phyloP scores from a whole-genome alignment of 2,797 vertebrate species.

The Melanotaenia pygmaea region DNA sequence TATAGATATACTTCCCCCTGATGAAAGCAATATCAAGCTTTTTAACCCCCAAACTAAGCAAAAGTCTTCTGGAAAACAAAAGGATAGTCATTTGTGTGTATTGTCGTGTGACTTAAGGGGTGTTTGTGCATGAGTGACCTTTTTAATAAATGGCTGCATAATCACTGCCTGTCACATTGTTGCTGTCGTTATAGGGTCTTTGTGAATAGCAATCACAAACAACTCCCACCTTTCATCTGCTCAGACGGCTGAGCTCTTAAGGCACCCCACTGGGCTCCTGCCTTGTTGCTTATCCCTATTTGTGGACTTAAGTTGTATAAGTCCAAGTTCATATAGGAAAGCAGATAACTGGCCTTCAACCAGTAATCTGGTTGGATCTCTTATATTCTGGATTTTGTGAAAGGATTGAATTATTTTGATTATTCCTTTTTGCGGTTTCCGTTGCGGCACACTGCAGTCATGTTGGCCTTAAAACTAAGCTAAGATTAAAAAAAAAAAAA shows the following conservation, averaged over 20 bases:
- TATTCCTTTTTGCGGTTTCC: background rate
- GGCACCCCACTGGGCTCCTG: conserved; percentile 62
- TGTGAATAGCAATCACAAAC: conserved; percentile 64
- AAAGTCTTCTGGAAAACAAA: conserved; percentile 30
- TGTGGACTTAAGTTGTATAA: conserved; percentile 70
- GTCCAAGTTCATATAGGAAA: conserved; percentile 67
- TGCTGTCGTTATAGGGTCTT: conserved; percentile 51
- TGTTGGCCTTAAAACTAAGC: too few species aligned
- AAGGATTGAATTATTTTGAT: conserved; percentile 36
- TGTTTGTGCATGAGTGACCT: conserved; percentile 33
- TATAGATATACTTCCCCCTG: conserved; percentile 4
- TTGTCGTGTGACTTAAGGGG: conserved; percentile 18
- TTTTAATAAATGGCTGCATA: conserved; percentile 54
- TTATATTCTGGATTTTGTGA: conserved; percentile 49
- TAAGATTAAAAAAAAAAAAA: too few species aligned
- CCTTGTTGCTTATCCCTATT: conserved; percentile 58
- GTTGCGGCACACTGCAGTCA: too few species aligned
- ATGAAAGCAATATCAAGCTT: background rate
- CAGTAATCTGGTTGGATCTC: background rate
- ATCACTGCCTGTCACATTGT: conserved; percentile 60
- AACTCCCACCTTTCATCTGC: conserved; percentile 62
- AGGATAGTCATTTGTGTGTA: conserved; percentile 27
- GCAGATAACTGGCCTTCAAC: conserved; percentile 40
- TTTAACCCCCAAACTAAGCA: conserved; percentile 8
- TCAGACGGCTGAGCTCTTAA: conserved; percentile 60